Conservation (phyloP, 2,113 vertebrate genomes). For the Thryonomys swinderianus region DNA sequence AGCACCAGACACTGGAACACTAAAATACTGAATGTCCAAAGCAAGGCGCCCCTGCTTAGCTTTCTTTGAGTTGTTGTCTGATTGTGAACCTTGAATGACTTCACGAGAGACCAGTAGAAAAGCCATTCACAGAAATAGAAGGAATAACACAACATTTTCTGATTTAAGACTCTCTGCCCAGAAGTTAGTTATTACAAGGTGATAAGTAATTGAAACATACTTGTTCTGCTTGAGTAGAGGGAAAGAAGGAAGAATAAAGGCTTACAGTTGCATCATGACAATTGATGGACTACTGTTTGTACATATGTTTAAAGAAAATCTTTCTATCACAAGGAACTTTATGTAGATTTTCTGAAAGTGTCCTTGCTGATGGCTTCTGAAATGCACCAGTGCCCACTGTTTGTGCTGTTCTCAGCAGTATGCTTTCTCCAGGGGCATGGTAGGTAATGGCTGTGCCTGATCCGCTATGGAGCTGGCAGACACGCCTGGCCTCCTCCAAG, state of each 20-base stretch:
- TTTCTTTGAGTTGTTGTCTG: background rate
- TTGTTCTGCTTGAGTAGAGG: background rate
- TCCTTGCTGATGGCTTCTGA: background rate
- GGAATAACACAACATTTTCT: background rate
- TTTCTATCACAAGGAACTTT: background rate
- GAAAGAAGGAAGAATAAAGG: background rate
- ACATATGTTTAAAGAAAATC: background rate
- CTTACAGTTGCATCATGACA: background rate
- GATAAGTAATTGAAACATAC: background rate
- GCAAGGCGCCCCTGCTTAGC: background rate
- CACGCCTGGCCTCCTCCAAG: background rate
- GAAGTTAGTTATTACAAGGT: background rate
- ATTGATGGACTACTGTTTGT: background rate
- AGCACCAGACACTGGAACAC: background rate
- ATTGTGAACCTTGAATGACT: background rate
- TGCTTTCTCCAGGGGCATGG: background rate
- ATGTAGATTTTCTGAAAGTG: background rate
- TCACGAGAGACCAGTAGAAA: background rate
- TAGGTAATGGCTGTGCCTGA: background rate
- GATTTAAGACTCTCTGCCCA: background rate
- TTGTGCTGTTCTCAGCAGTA: background rate
- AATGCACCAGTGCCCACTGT: background rate
- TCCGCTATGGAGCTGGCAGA: background rate
- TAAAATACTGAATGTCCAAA: background rate
- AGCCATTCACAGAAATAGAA: background rate